Conservation (phyloP, 2,888 invertebrate genomes). For the Erebia ligea region DNA sequence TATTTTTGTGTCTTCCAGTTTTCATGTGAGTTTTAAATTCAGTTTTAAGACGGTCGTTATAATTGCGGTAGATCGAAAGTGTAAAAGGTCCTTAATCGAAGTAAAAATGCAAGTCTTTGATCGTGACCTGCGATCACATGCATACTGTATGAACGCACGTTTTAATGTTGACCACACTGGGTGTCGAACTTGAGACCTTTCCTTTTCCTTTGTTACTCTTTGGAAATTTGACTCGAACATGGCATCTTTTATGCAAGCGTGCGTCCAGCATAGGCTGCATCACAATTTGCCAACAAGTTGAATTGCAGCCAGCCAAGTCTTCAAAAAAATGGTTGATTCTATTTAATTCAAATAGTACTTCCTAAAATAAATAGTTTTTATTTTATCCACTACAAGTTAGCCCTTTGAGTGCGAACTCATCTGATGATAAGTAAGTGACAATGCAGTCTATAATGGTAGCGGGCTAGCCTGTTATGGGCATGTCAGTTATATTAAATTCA, state of each 20-base stretch:
- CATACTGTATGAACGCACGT: slow-evolving; percentile 68
- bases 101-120: slow-evolving; percentile 75
- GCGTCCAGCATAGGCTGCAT: too few species aligned
- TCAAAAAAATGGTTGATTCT: too few species aligned
- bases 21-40: background rate
- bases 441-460: too few species aligned
- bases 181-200: background rate
- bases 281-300: too few species aligned
- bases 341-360: too few species aligned
- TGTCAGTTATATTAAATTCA: too few species aligned
- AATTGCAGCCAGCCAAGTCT: too few species aligned
- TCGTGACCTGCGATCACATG: slow-evolving; percentile 78
- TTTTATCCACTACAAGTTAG: too few species aligned
- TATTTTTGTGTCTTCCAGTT: background rate
- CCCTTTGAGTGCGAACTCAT: too few species aligned
- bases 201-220: background rate
- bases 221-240: background rate
- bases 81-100: slow-evolving; percentile 8
- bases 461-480: too few species aligned
- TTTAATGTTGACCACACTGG: slow-evolving; percentile 41
- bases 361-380: too few species aligned
- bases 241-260: background rate
- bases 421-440: too few species aligned
- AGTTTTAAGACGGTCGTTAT: background rate
- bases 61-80: background rate